Conservation (phyloP, 1,140 invertebrate species). For the Steinernema khuongi region DNA sequence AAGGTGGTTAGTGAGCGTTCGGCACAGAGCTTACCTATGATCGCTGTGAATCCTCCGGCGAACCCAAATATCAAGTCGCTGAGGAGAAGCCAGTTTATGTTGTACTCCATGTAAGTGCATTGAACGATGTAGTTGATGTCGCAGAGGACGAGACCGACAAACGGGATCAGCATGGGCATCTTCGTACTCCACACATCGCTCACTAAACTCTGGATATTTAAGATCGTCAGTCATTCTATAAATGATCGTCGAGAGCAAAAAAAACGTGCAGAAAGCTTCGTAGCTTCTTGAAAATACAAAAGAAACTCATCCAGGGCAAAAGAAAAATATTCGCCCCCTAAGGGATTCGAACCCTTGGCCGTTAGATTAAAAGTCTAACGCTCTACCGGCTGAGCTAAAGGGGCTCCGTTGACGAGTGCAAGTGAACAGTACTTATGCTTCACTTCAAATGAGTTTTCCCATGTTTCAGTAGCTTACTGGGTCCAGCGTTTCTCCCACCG, state of each 20-base stretch:
- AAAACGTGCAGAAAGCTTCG: too few species aligned
- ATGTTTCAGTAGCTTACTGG: conserved; percentile 58
- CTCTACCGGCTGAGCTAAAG: too few species aligned
- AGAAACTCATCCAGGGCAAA: too few species aligned
- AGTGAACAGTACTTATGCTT: background rate
- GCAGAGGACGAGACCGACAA: conserved; percentile 10
- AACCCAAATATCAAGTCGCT: background rate
- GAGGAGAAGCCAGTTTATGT: conserved; percentile 16
- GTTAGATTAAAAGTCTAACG: too few species aligned
- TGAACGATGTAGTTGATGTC: conserved; percentile 18
- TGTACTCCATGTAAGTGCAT: background rate
- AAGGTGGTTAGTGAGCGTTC: background rate
- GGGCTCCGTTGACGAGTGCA: too few species aligned
- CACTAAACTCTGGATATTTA: background rate
- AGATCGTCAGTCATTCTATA: background rate
- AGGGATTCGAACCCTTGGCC: too few species aligned
- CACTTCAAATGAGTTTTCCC: conserved; percentile 21
- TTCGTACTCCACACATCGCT: conserved; percentile 5
- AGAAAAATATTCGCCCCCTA: too few species aligned
- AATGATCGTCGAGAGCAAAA: too few species aligned
- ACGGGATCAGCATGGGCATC: conserved; percentile 16
- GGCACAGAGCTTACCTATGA: conserved; percentile 10
- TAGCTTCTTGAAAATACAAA: too few species aligned
- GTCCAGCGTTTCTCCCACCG: conserved; percentile 52
- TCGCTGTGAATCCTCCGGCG: conserved; percentile 12